Evolutionary conservation across 2,888 invertebrate species (phyloP).

Genomic region (Dynastes tityus): DNA sequence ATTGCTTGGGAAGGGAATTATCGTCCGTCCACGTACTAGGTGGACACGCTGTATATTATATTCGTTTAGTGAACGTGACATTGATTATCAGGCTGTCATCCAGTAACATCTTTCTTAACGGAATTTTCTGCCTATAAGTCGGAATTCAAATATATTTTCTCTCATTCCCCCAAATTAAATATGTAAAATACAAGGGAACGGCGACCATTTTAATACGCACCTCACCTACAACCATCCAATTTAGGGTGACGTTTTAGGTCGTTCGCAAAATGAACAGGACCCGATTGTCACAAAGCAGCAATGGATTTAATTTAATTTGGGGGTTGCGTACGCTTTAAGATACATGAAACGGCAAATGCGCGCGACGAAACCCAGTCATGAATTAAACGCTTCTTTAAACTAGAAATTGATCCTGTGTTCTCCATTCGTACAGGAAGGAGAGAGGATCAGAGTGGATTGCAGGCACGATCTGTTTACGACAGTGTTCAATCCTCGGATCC

Average conservation of each 20-base stretch:
- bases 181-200: constrained; percentile 1
- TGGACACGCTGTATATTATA: no score
- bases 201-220: constrained; percentile 23
- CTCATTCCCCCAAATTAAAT: no score
- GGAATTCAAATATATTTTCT: no score
- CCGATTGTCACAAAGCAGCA: constrained; percentile 44
- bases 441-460: constrained; percentile 63
- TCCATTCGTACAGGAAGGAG: constrained; percentile 56
- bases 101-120: no score
- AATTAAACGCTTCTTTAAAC: constrained; percentile 65
- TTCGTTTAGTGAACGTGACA: no score
- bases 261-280: constrained; percentile 41
- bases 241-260: constrained; percentile 13
- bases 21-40: no score
- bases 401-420: constrained; percentile 63
- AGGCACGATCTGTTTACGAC: constrained; percentile 69
- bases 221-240: constrained; percentile 36
- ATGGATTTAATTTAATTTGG: constrained; percentile 50
- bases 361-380: constrained; percentile 58
- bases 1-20: no score
- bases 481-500: constrained; percentile 67
- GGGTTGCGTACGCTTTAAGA: constrained; percentile 39
- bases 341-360: constrained; percentile 37
- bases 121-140: no score
- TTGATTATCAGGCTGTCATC: no score